Conservation (phyloP, 2,888 invertebrate genomes). For the Melipona bicolor region DNA sequence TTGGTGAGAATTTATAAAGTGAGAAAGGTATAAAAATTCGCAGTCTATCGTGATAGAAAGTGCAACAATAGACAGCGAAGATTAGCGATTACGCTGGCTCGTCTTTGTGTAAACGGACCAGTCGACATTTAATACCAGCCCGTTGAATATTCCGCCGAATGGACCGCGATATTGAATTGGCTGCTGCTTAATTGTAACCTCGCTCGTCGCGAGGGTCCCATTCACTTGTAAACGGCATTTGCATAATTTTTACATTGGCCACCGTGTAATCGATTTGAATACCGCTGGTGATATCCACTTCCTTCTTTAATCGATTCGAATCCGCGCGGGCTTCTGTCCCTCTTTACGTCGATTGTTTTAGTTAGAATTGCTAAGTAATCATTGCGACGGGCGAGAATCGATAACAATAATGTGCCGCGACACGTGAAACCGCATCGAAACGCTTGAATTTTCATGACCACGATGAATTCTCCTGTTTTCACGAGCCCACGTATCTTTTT, state of each 20-base stretch:
- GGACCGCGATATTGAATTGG: constrained; percentile 83
- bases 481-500: neutral
- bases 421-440: neutral
- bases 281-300: constrained; percentile 61
- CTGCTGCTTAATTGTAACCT: constrained; percentile 83
- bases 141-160: constrained; percentile 82
- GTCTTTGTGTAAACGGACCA: constrained; percentile 77
- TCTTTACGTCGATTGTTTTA: constrained; percentile 55
- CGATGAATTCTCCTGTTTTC: neutral
- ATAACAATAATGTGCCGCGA: constrained; percentile 33
- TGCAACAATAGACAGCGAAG: constrained; percentile 21
- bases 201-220: constrained; percentile 76
- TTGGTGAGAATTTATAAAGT: too few relatives aligned
- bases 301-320: constrained; percentile 54
- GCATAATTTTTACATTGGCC: constrained; percentile 83
- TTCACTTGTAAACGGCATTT: constrained; percentile 82
- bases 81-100: constrained; percentile 62
- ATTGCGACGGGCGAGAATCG: constrained; percentile 34
- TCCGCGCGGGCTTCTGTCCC: constrained; percentile 51
- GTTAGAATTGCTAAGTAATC: constrained; percentile 68
- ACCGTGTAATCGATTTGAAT: constrained; percentile 79
- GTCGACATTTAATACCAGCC: constrained; percentile 80
- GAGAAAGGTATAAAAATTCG: too few relatives aligned
- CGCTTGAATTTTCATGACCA: neutral
- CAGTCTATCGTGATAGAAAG: too few relatives aligned